Conservation (phyloP, 2,888 invertebrate genomes). For the Tachina lurida region DNA sequence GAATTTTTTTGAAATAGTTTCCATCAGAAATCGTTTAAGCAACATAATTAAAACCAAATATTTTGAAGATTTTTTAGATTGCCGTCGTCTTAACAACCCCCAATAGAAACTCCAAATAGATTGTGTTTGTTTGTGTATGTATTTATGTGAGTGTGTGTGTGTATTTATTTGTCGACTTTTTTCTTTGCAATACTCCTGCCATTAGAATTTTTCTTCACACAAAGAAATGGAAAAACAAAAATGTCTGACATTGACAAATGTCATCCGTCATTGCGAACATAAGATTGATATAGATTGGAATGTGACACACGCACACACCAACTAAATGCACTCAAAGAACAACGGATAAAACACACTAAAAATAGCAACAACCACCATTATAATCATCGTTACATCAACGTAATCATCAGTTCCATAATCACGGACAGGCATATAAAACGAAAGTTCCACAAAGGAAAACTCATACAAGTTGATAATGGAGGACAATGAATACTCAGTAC, state of each 20-base stretch:
- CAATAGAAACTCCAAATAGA: constrained; percentile 48
- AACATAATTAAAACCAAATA: too few relatives aligned
- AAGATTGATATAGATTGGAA: constrained; percentile 84
- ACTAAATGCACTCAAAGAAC: constrained; percentile 26
- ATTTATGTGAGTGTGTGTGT: neutral
- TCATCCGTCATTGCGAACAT: constrained; percentile 84
- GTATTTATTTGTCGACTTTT: constrained; percentile 22
- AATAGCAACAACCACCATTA: constrained; percentile 60
- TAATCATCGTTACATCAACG: constrained; percentile 73
- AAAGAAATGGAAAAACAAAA: constrained; percentile 81
- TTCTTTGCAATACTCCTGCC: constrained; percentile 64
- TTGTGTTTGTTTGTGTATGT: neutral
- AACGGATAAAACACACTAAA: constrained; percentile 12
- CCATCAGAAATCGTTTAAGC: too few relatives aligned
- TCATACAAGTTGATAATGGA: constrained; percentile 69
- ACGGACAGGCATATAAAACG: constrained; percentile 66
- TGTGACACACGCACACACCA: constrained; percentile 82
- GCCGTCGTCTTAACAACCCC: constrained; percentile 56
- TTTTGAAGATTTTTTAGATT: neutral
- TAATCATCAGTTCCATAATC: constrained; percentile 68
- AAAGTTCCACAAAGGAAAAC: constrained; percentile 42
- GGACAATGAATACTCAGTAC: constrained; percentile 64
- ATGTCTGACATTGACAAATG: constrained; percentile 84
- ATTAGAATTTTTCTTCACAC: constrained; percentile 73
- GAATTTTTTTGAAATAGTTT: too few relatives aligned